Conservation (phyloP, 2,888 invertebrate genomes). For the Monochamus alternatus region DNA sequence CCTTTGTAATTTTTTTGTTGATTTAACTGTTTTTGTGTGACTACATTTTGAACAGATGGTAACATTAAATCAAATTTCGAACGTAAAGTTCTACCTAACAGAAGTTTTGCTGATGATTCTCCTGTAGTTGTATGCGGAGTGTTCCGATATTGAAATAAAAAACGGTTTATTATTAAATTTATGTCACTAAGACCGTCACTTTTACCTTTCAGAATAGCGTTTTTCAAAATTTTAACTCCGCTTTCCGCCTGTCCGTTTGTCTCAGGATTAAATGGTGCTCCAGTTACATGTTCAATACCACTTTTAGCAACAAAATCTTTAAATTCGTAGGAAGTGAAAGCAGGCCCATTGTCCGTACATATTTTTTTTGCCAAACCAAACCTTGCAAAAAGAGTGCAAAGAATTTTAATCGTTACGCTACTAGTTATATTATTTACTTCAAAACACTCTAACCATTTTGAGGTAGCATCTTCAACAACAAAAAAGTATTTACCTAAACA, state of each 20-base stretch:
- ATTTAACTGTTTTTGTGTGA: no score
- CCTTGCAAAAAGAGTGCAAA: slow-evolving; percentile 2
- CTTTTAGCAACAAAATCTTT: slow-evolving; percentile 3
- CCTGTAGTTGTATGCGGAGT: no score
- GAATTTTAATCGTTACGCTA: neutral
- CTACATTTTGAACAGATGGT: no score
- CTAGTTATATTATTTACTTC: neutral
- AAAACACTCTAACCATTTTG: slow-evolving; percentile 12
- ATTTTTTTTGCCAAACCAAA: slow-evolving; percentile 21
- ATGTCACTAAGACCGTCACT: no score
- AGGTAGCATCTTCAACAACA: neutral
- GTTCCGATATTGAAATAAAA: no score
- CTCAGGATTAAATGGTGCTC: slow-evolving; percentile 30
- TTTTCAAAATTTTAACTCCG: slow-evolving; percentile 37
- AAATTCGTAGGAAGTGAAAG: slow-evolving; percentile 20
- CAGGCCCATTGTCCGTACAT: slow-evolving; percentile 16
- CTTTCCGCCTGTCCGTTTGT: slow-evolving; percentile 27
- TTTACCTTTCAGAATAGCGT: slow-evolving; percentile 25
- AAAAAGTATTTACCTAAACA: neutral
- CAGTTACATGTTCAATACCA: slow-evolving; percentile 30
- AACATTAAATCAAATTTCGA: no score
- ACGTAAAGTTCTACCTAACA: no score
- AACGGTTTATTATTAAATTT: no score
- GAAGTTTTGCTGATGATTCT: no score
- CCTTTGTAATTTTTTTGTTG: no score